phyloP scores from a whole-genome alignment of 2,797 vertebrate species.

The Acanthurus tractus region DNA sequence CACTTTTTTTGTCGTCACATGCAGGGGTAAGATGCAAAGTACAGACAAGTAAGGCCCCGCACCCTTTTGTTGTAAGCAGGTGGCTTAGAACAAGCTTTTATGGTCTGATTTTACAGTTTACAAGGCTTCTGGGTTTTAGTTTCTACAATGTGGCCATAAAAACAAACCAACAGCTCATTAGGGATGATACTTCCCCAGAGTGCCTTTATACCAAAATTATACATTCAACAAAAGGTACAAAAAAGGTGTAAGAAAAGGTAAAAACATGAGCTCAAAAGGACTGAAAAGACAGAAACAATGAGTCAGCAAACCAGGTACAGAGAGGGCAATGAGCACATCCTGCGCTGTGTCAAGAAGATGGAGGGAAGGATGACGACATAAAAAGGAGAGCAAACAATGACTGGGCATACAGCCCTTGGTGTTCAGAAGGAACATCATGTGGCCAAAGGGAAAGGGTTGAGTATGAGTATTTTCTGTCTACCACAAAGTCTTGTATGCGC shows the following conservation, averaged over 20 bases:
- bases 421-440: background rate
- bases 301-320: conserved; percentile 42
- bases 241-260: background rate
- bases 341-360: conserved; percentile 25
- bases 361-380: conserved; percentile 29
- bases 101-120: conserved; percentile 22
- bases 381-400: conserved; percentile 34
- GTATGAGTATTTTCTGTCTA: background rate
- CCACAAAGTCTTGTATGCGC: background rate
- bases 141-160: background rate
- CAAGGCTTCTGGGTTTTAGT: conserved; percentile 1
- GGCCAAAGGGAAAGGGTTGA: background rate
- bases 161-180: conserved; percentile 14
- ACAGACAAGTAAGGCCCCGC: background rate
- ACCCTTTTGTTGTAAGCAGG: conserved; percentile 25
- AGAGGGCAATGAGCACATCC: conserved; percentile 13
- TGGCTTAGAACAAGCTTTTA: conserved; percentile 27
- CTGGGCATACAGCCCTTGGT: background rate
- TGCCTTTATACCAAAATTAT: conserved; percentile 1
- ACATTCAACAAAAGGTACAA: background rate
- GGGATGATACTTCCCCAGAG: background rate
- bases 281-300: conserved; percentile 17
- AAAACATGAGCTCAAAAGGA: conserved; percentile 9
- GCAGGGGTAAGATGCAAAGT: conserved; percentile 12
- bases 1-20: conserved; percentile 46